Base-by-base conservation (phyloP, 2,888 invertebrate species). In the Thyatira batis region DNA sequence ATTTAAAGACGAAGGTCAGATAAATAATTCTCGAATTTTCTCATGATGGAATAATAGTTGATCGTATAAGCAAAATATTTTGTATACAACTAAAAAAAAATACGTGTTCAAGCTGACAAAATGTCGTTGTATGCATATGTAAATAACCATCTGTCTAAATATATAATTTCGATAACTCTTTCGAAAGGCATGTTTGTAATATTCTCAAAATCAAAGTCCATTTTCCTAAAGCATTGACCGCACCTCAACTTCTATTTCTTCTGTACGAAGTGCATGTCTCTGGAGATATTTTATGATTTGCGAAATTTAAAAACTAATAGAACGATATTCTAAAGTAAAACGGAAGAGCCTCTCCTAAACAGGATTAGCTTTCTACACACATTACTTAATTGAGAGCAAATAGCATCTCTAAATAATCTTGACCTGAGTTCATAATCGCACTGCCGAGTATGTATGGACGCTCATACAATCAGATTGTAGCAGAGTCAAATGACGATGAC, bases 341-440 rank as follows among this genome's bases (percentile, higher is more conserved):
- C 53, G 28, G 58, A 50, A 58, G 62, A 68, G 58, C 57, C 50
- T 53, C 66, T 68, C 58, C 54, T 27, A 33, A 59, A 62, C 58
- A 60, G 57, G 66, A 61, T 57, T 45, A 44, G 66, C 64, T 64
- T 68, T 68, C 64, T 69, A 61, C 50, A 51, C 50, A 53, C 50
- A 49, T 58, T 48, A 58, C 58, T 50, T 50, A 46, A 48, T 39
- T 33, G 10, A 45, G 25, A 49, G 39, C 39, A 49, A 44, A 51
- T 45, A 54, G 61, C 54, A 21, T 49, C 49, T 58, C 21, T 53
- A 21, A 45, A 45, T 45, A n/a, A 39, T 8, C 39, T 39, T 6
- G 39, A 17, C 17, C 39, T 2, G 17, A 17, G 17, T 17, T 17
- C 13, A 17, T 17, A 39, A 39, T 6, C 6, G 8, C 39, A 8